Percentiles rank a stretch among this genome's conserved stretches.
Conservation (phyloP, 64 coral and sea anemone species). For the Stichodactyla mertensii region DNA sequence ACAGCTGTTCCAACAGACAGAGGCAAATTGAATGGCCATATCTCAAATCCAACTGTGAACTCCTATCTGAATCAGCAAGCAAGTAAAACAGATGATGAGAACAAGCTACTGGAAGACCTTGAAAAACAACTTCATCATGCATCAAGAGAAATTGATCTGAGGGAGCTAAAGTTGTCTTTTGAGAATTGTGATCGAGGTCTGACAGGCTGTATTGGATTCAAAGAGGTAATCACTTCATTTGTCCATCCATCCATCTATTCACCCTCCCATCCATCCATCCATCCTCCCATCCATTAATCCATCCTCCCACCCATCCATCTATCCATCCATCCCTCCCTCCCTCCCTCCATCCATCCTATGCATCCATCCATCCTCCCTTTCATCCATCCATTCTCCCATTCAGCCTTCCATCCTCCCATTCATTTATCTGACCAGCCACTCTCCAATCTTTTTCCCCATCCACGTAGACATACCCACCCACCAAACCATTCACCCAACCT, state of each 20-base stretch:
- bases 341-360: not conserved
- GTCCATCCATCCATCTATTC: not conserved
- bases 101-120: conserved; percentile 38
- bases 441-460: not conserved
- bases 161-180: conserved; percentile 55
- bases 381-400: not conserved
- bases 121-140: conserved; percentile 43
- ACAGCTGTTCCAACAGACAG: not conserved
- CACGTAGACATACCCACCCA: not conserved
- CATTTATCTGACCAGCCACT: not conserved
- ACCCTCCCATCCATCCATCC: too few relatives aligned
- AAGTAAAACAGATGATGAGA: not conserved
- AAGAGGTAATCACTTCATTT: conserved; percentile 29
- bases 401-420: not conserved
- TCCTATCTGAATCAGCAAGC: not conserved
- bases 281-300: not conserved
- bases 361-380: too few relatives aligned
- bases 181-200: conserved; percentile 53
- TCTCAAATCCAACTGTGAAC: conserved; percentile 24
- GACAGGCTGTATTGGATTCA: conserved; percentile 36
- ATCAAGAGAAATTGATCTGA: conserved; percentile 17
- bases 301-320: not conserved
- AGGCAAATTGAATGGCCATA: not conserved
- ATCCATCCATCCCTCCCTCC: not conserved
- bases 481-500: not conserved